phyloP scores from a whole-genome alignment of 1,140 invertebrate genomes.

The Bombyx mandarina region DNA sequence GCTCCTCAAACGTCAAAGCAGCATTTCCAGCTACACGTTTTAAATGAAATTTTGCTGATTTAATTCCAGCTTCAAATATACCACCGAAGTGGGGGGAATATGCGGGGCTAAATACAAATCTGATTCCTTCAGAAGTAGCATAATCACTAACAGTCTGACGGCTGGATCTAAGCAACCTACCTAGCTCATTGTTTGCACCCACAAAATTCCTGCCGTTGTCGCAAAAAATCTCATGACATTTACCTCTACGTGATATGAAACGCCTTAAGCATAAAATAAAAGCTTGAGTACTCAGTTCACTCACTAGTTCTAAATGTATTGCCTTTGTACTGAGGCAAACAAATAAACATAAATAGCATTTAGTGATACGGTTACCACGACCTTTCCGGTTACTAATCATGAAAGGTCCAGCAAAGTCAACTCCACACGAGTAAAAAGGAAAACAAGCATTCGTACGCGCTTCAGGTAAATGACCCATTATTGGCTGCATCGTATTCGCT shows the following conservation, averaged over 20 bases:
- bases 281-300: conserved; percentile 7
- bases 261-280: conserved; percentile 10
- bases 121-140: too few species aligned
- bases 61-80: too few species aligned
- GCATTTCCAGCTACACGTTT: too few species aligned
- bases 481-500: conserved; percentile 11
- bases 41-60: too few species aligned
- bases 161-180: too few species aligned
- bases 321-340: conserved; percentile 26
- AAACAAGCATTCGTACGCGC: conserved; percentile 3
- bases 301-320: conserved; percentile 22
- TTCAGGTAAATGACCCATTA: conserved; percentile 13
- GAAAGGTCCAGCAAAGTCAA: too few species aligned
- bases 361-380: conserved; percentile 16
- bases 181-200: too few species aligned
- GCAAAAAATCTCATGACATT: conserved; percentile 5
- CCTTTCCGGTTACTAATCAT: too few species aligned
- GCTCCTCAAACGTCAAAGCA: too few species aligned
- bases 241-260: conserved; percentile 9
- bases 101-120: too few species aligned
- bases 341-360: conserved; percentile 32
- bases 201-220: conserved; percentile 17
- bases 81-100: too few species aligned
- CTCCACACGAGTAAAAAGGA: conserved; percentile 17
- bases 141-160: too few species aligned